These are phyloP conservation scores for Tylochromis polylepis DNA, from an alignment of 2,113 vertebrate species.

Conservation along the genomic window DNA sequence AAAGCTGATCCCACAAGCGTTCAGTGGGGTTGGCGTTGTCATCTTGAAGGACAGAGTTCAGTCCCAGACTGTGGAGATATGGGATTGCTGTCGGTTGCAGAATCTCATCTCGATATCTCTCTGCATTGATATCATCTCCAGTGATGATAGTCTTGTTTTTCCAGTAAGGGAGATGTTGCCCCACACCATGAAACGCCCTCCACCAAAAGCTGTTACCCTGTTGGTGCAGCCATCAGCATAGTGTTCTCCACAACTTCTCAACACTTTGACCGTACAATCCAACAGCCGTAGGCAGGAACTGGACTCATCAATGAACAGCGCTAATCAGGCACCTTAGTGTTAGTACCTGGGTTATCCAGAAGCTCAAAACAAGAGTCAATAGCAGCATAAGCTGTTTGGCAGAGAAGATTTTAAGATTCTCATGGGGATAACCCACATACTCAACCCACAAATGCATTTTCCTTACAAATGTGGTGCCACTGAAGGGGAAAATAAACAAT, in stretches of 20 bases:
- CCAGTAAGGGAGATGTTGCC: neutral
- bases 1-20: neutral
- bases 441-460: neutral
- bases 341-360: neutral
- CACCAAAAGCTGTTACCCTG: neutral
- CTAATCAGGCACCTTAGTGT: neutral
- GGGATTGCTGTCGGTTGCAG: neutral
- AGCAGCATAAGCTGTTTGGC: neutral
- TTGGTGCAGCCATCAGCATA: neutral
- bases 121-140: neutral
- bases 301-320: neutral
- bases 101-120: neutral
- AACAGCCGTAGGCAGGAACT: neutral
- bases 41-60: neutral
- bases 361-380: neutral
- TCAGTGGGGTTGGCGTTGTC: neutral
- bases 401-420: neutral
- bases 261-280: neutral
- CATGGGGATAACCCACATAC: neutral
- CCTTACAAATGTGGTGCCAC: neutral
- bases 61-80: neutral
- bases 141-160: neutral
- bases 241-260: neutral
- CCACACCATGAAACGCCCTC: neutral
- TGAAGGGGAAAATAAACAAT: neutral